phyloP scores from a whole-genome alignment of 2,113 vertebrate genomes.

The Callipepla californica region DNA sequence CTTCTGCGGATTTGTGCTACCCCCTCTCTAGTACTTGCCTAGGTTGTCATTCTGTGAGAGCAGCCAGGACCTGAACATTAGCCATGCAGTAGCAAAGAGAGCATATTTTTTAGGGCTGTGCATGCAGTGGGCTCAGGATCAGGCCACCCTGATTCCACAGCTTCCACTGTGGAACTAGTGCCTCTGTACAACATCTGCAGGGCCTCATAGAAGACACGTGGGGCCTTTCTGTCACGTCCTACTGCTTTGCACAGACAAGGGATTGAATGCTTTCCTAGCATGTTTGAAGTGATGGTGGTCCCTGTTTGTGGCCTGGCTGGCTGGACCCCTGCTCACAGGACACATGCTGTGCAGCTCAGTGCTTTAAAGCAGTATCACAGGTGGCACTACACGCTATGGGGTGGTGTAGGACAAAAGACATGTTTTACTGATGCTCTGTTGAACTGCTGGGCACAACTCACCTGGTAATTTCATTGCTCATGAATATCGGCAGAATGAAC shows the following conservation, averaged over 20 bases:
- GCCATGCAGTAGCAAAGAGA: background rate
- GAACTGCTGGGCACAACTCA: background rate
- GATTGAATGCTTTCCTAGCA: background rate
- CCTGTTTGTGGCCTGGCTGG: background rate
- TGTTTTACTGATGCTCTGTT: background rate
- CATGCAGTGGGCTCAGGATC: background rate
- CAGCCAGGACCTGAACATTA: background rate
- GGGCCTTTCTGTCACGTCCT: background rate
- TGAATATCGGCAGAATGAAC: rapidly evolving
- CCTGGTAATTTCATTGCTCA: background rate
- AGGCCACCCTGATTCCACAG: background rate
- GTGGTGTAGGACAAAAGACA: background rate
- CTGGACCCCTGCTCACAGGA: background rate
- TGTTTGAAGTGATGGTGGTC: background rate
- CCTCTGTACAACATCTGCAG: background rate
- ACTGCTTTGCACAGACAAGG: background rate
- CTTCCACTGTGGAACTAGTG: background rate
- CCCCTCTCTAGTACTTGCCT: background rate
- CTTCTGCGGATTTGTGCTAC: background rate
- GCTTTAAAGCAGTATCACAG: rapidly evolving
- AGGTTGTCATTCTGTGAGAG: background rate
- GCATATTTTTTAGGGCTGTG: background rate
- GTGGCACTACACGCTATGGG: background rate
- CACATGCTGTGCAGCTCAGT: background rate
- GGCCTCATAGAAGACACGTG: background rate